These are phyloP conservation scores for Gorsachius magnificus DNA, from an alignment of 2,797 vertebrate genomes.

Conservation along the genomic window DNA sequence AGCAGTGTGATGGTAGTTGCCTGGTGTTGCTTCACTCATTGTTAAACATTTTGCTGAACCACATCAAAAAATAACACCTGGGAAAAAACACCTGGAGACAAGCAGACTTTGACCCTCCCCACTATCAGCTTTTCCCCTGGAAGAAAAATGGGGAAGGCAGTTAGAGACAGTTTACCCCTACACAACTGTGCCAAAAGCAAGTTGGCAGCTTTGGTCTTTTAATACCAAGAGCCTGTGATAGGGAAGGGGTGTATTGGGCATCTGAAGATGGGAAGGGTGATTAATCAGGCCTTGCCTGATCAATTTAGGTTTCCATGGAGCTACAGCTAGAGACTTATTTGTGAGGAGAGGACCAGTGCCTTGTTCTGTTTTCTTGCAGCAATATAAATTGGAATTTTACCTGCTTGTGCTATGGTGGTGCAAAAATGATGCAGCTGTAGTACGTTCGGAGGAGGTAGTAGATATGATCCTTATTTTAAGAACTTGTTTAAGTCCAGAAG, in stretches of 20 bases:
- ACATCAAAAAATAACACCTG: neutral
- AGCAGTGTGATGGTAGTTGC: neutral
- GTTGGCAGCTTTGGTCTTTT: neutral
- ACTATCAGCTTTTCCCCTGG: neutral
- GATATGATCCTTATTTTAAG: neutral
- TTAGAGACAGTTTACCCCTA: neutral
- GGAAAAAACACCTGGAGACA: neutral
- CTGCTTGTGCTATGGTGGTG: neutral
- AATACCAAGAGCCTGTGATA: neutral
- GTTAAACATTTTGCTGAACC: neutral
- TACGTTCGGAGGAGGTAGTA: neutral
- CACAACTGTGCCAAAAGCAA: neutral
- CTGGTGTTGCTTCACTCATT: neutral
- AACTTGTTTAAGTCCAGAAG: neutral
- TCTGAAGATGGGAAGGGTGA: neutral
- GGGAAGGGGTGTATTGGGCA: neutral
- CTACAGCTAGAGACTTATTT: neutral
- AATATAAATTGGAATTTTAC: neutral
- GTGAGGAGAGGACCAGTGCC: neutral
- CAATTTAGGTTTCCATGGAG: neutral
- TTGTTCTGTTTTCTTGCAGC: neutral
- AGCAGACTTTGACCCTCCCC: neutral
- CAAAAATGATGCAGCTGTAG: neutral
- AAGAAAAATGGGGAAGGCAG: neutral
- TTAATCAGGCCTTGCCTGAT: neutral